Conservation (phyloP, 2,888 invertebrate species). For the Panopea generosa region DNA sequence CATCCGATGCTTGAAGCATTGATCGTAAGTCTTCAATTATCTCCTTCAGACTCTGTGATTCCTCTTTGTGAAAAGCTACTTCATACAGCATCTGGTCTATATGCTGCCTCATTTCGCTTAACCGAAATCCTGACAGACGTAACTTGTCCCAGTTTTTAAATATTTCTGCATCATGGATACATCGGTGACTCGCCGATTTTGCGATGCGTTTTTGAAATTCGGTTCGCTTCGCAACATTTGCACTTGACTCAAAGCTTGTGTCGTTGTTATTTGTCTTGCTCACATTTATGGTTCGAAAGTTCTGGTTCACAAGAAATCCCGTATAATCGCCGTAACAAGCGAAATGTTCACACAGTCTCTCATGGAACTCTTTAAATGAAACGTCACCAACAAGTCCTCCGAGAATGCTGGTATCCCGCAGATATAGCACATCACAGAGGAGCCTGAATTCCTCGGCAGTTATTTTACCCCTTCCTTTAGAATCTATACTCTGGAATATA, state of each 20-base stretch:
- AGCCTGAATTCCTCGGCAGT: slow-evolving; percentile 50
- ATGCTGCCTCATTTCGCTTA: slow-evolving; percentile 60
- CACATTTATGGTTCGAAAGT: slow-evolving; percentile 52
- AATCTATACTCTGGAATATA: slow-evolving; percentile 61
- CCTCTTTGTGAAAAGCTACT: slow-evolving; percentile 60
- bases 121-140: slow-evolving; percentile 56
- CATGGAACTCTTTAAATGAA: slow-evolving; percentile 56
- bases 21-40: slow-evolving; percentile 59
- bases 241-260: slow-evolving; percentile 11
- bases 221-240: slow-evolving; percentile 38
- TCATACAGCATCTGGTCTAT: slow-evolving; percentile 61
- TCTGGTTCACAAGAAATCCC: slow-evolving; percentile 60
- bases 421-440: slow-evolving; percentile 53
- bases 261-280: slow-evolving; percentile 35
- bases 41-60: slow-evolving; percentile 57
- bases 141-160: slow-evolving; percentile 65
- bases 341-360: slow-evolving; percentile 58
- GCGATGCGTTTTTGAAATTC: slow-evolving; percentile 57
- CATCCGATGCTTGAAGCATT: slow-evolving; percentile 59
- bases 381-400: slow-evolving; percentile 27
- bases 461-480: slow-evolving; percentile 46
- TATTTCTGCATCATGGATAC: slow-evolving; percentile 56
- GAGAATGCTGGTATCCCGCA: slow-evolving; percentile 33
- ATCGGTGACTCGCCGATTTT: slow-evolving; percentile 46
- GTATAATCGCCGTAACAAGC: slow-evolving; percentile 63